phyloP scores from a whole-genome alignment of 2,888 invertebrate genomes.

The Andrena praecox region DNA sequence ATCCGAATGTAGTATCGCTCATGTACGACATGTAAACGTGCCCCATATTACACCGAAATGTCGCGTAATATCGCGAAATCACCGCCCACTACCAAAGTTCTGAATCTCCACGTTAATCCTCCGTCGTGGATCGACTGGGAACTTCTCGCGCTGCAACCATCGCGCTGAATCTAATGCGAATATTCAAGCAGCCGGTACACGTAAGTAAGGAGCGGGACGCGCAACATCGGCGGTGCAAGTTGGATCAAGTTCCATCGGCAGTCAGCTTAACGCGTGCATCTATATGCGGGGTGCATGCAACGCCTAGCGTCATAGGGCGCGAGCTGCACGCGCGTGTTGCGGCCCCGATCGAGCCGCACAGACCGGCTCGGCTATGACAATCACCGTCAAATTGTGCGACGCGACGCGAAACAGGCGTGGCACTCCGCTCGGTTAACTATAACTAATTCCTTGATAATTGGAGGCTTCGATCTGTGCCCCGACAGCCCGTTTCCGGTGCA shows the following conservation, averaged over 20 bases:
- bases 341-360: conserved; percentile 28
- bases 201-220: conserved; percentile 43
- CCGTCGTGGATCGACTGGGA: conserved; percentile 30
- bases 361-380: conserved; percentile 58
- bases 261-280: conserved; percentile 58
- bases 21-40: background rate
- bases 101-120: conserved; percentile 43
- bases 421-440: conserved; percentile 37
- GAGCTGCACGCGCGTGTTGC: conserved; percentile 43
- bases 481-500: conserved; percentile 14
- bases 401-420: conserved; percentile 67
- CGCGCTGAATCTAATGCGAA: conserved; percentile 46
- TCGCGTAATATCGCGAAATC: conserved; percentile 13
- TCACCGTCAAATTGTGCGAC: conserved; percentile 59
- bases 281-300: conserved; percentile 51
- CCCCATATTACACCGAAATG: background rate
- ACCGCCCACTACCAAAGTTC: background rate
- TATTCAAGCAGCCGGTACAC: conserved; percentile 43
- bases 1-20: background rate
- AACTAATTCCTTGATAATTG: conserved; percentile 72
- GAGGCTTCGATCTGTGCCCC: conserved; percentile 30
- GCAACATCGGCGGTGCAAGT: conserved; percentile 33
- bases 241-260: conserved; percentile 60
- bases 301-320: conserved; percentile 14
- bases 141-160: conserved; percentile 40